Evolutionary conservation across 1,140 invertebrate genomes (phyloP), one percentile per base, ranked within the genome.

Genomic region (Tetraneura akinire): DNA sequence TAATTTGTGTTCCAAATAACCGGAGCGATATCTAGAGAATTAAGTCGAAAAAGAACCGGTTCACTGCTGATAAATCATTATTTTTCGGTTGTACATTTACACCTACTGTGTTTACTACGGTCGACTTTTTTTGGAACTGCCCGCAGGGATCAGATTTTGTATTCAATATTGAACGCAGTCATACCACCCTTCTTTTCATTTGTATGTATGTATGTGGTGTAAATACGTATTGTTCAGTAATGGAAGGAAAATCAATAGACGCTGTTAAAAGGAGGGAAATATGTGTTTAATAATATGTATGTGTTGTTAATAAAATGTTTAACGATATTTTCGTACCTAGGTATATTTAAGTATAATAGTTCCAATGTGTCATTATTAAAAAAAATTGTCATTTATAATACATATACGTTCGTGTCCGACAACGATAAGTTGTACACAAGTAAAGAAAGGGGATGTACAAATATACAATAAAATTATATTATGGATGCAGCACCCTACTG

Each of bases 1-100:
- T 71, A 71, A 71, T 71, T 71, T 71, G 68, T 71, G 68, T 49
- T 71, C 68, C 16, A 71, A 71, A 71, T 71, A 71, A 26, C 68
- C 47, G 5, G 26, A 49, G 68, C 47, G 26, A 47, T 47, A 14
- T 68, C 3, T 8, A 71, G 29, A 16, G 23, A 49, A 71, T 71
- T 71, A 71, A 71, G 47, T 51, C 23, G 47, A 71, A 71, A 49
- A 70, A 37, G 51, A 68, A 71, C 68, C 68, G 68, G 68, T 71
- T 45, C 26, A 18, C 45, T 16, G 45, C 45, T 23, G 23, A 71
- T 71, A 71, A 71, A 71, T 71, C 68, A 71, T 71, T 71, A 71
- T 29, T 16, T 45, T 71, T 45, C 26, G 8, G 8, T 37, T 51
- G 23, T 49, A n/a, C 47, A 71, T 51, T 71, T 71, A 71, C 68